Evolutionary conservation across 2,888 invertebrate genomes (phyloP), one percentile per base, ranked within the genome.

Genomic region (Andrena flavipes): DNA sequence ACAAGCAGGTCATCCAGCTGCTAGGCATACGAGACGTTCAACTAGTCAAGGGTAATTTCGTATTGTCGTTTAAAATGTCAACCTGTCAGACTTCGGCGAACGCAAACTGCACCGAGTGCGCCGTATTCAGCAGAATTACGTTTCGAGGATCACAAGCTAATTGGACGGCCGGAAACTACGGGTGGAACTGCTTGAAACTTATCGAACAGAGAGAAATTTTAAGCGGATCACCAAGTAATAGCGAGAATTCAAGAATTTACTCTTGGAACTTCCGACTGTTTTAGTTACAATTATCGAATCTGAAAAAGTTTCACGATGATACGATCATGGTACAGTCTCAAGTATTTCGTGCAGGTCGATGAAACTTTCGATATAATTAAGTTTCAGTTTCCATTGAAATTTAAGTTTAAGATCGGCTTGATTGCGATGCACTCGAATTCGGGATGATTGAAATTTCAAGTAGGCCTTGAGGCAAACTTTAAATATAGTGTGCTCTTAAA

Each of bases 121-220:
- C 35, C 16, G 35, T 51, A 23, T 54, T 23, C 51, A 10, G 33
- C 56, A n/a, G 49, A 74, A 74, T 73, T 76, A 59, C 64, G 26
- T 7, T 62, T 65, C 60, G 60, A 67, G 56, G 74, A 60, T 77
- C 74, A 23, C n/a, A 23, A 20, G 20, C 59, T 60, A 73, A 77
- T 74, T 74, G 77, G 51, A 30, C 51, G 35, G 23, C 49, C 48
- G 13, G 59, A n/a, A 35, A 65, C 59, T 59, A 29, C 60, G 49
- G 42, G 67, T 60, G 65, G 30, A 67, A 30, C 60, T 42, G 65
- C 77, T 77, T 23, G 60, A 74, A 67, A 74, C 74, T 77, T 62
- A 74, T 67, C 33, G 49, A 74, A 74, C 16, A 4, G 16, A 13
- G 60, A 71, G 73, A 60, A 73, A 73, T 73, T 73, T 77, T 33